Conservation (phyloP, 1,140 invertebrate species). For the Nephila pilipes region DNA sequence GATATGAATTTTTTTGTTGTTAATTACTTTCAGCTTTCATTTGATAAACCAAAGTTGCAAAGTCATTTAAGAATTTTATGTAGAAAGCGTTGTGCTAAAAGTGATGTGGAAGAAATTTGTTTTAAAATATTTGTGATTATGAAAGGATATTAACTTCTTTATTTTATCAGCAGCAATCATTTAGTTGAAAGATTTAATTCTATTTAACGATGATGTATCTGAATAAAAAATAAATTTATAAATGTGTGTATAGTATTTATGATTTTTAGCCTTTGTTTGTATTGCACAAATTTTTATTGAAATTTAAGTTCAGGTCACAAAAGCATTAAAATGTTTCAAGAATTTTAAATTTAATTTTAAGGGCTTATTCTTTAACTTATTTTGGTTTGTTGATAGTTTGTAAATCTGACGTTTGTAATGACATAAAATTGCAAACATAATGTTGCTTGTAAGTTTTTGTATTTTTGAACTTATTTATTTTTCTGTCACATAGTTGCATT, state of each 20-base stretch:
- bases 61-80: background rate
- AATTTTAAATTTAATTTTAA: background rate
- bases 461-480: background rate
- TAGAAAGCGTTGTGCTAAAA: background rate
- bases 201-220: conserved; percentile 19
- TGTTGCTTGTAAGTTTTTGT: background rate
- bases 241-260: background rate
- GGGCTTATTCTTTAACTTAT: background rate
- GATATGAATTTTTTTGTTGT: background rate
- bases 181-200: background rate
- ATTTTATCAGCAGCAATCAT: background rate
- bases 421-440: background rate
- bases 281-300: background rate
- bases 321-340: background rate
- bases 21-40: background rate
- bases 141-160: background rate
- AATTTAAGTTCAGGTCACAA: conserved; percentile 17
- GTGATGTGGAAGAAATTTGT: background rate
- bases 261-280: background rate
- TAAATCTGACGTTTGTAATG: background rate
- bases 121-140: background rate
- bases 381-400: background rate
- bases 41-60: background rate
- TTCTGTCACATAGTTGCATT: background rate
- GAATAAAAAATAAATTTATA: background rate